A percentile compares a stretch with the other conserved stretches of the same genome.
phyloP scores from a whole-genome alignment of 2,113 vertebrate species.

The Sisor rabdophorus region DNA sequence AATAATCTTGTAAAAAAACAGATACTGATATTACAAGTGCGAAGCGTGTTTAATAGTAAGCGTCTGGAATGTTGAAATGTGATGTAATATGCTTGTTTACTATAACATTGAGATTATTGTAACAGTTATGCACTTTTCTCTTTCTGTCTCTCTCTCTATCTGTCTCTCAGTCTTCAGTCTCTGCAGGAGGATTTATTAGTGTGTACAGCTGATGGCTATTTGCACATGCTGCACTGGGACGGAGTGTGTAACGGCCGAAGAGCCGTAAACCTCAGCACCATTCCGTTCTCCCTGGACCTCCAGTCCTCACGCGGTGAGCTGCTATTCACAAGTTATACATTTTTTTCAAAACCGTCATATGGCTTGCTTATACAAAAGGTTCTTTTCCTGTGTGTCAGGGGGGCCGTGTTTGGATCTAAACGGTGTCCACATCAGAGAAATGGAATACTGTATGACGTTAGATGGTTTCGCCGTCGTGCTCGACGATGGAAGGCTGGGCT shows the following conservation, averaged over 20 bases:
- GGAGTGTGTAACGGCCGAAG: conserved; percentile 89
- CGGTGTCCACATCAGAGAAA: conserved; percentile 79
- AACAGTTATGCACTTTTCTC: not conserved
- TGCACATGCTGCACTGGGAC: conserved; percentile 95
- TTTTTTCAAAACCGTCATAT: not conserved
- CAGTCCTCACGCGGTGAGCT: conserved; percentile 88
- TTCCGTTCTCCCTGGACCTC: conserved; percentile 93
- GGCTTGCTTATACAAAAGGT: not conserved
- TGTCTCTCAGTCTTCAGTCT: conserved; percentile 80
- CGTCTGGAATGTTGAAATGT: not conserved
- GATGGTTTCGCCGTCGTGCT: conserved; percentile 95
- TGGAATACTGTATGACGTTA: conserved; percentile 92
- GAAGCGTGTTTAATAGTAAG: not conserved
- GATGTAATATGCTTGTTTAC: not conserved
- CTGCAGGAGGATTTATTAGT: conserved; percentile 88
- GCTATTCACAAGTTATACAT: not conserved
- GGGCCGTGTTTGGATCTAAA: conserved; percentile 89
- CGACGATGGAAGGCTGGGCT: conserved; percentile 91
- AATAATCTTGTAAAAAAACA: too few species aligned
- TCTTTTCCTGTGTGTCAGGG: conserved; percentile 54
- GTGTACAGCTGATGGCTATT: conserved; percentile 87
- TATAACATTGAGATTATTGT: not conserved
- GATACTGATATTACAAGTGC: not conserved
- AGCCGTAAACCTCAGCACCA: conserved; percentile 86
- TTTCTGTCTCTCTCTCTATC: conserved; percentile 15